These are phyloP conservation scores for Saccostrea echinata DNA, from an alignment of 1,140 invertebrate species.

Conservation along the genomic window DNA sequence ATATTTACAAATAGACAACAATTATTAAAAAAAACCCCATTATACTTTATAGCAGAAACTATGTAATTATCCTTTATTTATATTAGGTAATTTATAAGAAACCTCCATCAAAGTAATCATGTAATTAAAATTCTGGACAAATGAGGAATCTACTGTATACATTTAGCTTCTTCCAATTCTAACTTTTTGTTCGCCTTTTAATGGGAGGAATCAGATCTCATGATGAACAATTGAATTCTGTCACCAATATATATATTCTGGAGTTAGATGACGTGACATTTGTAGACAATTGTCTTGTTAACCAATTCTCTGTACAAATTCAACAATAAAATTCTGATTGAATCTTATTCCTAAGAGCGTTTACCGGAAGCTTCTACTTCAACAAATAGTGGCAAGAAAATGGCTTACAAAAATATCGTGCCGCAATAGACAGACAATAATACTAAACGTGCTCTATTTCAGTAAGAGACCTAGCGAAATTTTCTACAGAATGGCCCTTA, in stretches of 20 bases:
- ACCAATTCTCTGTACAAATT: background rate
- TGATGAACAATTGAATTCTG: background rate
- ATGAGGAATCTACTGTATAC: no score
- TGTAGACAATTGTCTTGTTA: background rate
- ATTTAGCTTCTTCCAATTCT: no score
- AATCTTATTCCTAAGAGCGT: background rate
- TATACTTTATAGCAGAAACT: no score
- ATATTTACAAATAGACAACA: no score
- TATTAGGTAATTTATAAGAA: background rate
- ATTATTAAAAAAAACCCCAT: no score
- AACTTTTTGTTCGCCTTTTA: background rate
- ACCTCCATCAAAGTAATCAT: background rate
- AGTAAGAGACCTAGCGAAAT: background rate
- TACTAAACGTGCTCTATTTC: background rate
- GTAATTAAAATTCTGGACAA: background rate
- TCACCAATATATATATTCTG: background rate
- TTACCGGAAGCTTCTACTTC: constrained; percentile 5
- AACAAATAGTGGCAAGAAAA: background rate
- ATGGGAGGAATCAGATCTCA: background rate
- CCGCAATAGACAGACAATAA: background rate
- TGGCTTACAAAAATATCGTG: background rate
- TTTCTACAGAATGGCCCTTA: no score
- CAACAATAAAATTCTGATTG: background rate
- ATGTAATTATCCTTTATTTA: background rate
- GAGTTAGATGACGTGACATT: background rate